Conservation (phyloP, 2,888 invertebrate genomes). For the Papilio protenor region DNA sequence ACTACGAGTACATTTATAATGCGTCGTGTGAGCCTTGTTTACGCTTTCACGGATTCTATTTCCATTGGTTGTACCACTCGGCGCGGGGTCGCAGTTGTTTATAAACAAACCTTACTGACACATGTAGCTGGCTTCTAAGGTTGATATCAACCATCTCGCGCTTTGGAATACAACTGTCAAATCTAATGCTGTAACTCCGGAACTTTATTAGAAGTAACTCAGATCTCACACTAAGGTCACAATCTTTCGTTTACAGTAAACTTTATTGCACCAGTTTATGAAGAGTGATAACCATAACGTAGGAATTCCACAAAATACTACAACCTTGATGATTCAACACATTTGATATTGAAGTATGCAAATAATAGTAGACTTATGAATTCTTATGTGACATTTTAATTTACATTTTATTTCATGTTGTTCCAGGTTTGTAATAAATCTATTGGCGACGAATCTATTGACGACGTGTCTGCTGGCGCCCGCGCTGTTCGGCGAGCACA, state of each 20-base stretch:
- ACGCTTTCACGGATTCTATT: constrained; percentile 49
- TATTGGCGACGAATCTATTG: constrained; percentile 78
- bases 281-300: not conserved
- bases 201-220: constrained; percentile 20
- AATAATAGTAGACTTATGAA: no score
- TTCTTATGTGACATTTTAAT: not conserved
- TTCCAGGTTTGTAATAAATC: constrained; percentile 88
- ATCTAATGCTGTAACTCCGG: constrained; percentile 18
- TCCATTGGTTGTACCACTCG: constrained; percentile 48
- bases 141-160: constrained; percentile 11
- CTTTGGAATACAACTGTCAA: constrained; percentile 22
- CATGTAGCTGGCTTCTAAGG: constrained; percentile 14
- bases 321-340: not conserved
- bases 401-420: constrained; percentile 51
- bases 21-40: constrained; percentile 14
- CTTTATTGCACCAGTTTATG: not conserved
- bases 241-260: not conserved
- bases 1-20: not conserved
- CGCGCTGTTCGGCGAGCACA: constrained; percentile 83
- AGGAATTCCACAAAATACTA: not conserved
- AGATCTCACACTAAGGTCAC: constrained; percentile 5
- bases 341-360: not conserved
- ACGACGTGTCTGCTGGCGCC: constrained; percentile 80
- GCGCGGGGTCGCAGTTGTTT: constrained; percentile 52
- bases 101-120: constrained; percentile 51